Conservation (phyloP, 2,113 vertebrate species). For the Pollachius pollachius region DNA sequence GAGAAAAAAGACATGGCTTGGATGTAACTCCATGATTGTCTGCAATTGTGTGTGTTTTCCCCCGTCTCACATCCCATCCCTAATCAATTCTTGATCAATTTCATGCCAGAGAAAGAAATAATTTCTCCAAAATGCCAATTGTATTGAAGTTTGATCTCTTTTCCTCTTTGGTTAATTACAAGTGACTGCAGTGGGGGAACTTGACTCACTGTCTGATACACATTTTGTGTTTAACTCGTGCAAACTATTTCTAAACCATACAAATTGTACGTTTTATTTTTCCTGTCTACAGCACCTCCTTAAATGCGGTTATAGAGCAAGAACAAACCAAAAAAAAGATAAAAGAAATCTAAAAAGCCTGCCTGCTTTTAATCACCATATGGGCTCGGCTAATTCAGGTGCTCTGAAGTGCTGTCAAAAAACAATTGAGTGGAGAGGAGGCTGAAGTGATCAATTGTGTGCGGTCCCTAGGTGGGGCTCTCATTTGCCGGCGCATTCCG, state of each 20-base stretch:
- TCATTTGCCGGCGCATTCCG: slow-evolving; percentile 69
- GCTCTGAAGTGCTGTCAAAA: slow-evolving; percentile 74
- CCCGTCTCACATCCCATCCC: slow-evolving; percentile 55
- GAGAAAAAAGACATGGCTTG: slow-evolving; percentile 33
- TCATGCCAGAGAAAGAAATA: slow-evolving; percentile 58
- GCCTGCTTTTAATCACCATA: slow-evolving; percentile 61
- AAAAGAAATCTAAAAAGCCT: not conserved
- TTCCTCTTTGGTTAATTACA: slow-evolving; percentile 52
- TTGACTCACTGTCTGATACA: slow-evolving; percentile 19
- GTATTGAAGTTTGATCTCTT: slow-evolving; percentile 58
- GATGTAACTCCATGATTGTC: slow-evolving; percentile 48
- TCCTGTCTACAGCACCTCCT: slow-evolving; percentile 22
- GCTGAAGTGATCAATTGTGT: slow-evolving; percentile 74
- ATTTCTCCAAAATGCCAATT: slow-evolving; percentile 57
- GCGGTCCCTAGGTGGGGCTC: slow-evolving; percentile 62
- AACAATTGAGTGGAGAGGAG: slow-evolving; percentile 66
- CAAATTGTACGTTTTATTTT: slow-evolving; percentile 29
- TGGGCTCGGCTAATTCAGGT: slow-evolving; percentile 64
- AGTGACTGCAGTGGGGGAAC: slow-evolving; percentile 43
- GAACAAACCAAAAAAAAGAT: not conserved
- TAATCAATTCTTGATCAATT: slow-evolving; percentile 71
- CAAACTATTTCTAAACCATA: slow-evolving; percentile 25
- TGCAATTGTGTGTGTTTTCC: slow-evolving; percentile 41
- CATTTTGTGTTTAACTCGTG: not conserved
- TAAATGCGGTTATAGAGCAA: slow-evolving; percentile 29